Evolutionary conservation across 2,888 invertebrate species (phyloP), one percentile per base, ranked within the genome.

Genomic region (Teinopalpus imperialis): DNA sequence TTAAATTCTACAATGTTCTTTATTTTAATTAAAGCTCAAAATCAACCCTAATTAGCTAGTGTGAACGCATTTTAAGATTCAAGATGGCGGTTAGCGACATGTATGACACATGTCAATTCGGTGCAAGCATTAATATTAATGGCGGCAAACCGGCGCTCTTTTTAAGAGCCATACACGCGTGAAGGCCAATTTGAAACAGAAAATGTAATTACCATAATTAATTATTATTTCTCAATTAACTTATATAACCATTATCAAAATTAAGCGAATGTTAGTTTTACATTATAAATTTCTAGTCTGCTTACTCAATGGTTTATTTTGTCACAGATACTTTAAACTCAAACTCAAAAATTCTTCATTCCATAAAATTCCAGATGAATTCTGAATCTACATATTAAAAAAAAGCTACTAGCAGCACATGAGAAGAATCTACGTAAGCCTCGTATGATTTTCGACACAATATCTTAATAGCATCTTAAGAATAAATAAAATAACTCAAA

Each of bases 101-200:
- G 66, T 66, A 60, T 74, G 82, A 85, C 81, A 81, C 69, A 55
- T 77, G 85, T 83, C 82, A 75, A 59, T 59, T 60, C 58, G 61
- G 61, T 64, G 58, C 63, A 66, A 63, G 67, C 67, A 73, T 78
- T 78, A 66, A 69, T 74, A 77, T 79, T 80, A 78, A 80, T 81
- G 74, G 74, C 66, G 64, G 67, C 63, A 62, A 63, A 27, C 8
- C 14, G 16, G 14, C 32, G 27, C 56, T 58, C 48, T 53, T 63
- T 66, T 61, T 46, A 43, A 27, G 27, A 35, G 20, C 14, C 21
- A 45, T 23, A 13, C 29, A 40, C 5, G 43, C 55, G 49, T 53
- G 49, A 52, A 51, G 29, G 14, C 39, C 34, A 9, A 14, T 8
- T 31, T 16, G 14, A 30, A 14, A 20, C 13, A 32, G n/a, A 18